A percentile compares a stretch with the other conserved stretches of the same genome.
Evolutionary conservation across 2,888 invertebrate species (phyloP).

Genomic region (Dicyrtomina minuta): DNA sequence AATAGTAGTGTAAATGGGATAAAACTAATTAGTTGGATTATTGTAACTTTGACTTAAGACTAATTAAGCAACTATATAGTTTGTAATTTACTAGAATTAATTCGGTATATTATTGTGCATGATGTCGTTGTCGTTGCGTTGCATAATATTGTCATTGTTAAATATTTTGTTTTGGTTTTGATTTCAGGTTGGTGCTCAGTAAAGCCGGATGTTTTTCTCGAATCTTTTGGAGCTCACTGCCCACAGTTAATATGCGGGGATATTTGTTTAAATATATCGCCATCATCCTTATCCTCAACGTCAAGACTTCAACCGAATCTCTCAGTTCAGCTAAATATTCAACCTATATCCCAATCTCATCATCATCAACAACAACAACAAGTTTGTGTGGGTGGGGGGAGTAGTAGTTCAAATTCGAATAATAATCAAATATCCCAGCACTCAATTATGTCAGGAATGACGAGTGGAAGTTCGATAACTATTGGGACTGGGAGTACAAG

Average conservation of each 20-base stretch:
- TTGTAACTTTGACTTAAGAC: no score
- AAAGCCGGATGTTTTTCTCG: constrained; percentile 56
- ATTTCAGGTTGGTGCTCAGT: constrained; percentile 59
- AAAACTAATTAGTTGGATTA: no score
- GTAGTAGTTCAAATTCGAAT: background rate
- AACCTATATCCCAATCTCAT: constrained; percentile 7
- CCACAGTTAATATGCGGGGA: constrained; percentile 57
- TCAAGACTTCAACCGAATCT: constrained; percentile 29
- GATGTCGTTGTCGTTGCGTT: no score
- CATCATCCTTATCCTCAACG: background rate
- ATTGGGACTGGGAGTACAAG: no score
- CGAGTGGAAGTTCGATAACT: no score
- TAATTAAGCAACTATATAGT: no score
- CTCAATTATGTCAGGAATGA: no score
- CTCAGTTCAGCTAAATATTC: constrained; percentile 29
- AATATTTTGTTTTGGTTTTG: no score
- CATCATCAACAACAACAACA: constrained; percentile 9
- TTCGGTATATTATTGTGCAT: no score
- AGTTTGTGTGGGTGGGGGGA: background rate
- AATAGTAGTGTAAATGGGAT: no score
- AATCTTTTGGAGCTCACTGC: constrained; percentile 58
- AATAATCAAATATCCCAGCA: background rate
- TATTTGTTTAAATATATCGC: constrained; percentile 55
- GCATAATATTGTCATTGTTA: no score
- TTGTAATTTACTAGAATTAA: no score